Conservation (phyloP, 2,113 vertebrate species). For the Tonatia bakeri region DNA sequence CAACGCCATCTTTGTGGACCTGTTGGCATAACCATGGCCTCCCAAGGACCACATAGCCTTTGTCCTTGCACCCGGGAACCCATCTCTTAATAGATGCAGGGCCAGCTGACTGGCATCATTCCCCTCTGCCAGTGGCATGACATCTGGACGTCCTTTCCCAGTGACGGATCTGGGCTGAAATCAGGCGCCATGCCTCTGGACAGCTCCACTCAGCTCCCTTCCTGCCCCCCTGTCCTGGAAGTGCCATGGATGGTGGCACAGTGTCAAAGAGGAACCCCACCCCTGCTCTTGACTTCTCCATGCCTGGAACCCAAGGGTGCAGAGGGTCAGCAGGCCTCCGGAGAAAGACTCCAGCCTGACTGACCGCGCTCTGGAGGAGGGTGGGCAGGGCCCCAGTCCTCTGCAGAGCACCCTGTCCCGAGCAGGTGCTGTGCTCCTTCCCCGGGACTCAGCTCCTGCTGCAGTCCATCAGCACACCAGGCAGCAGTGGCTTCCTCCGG, state of each 20-base stretch:
- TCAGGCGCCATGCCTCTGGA: neutral
- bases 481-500: neutral
- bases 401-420: neutral
- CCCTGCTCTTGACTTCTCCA: neutral
- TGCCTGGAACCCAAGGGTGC: neutral
- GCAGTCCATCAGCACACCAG: neutral
- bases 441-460: neutral
- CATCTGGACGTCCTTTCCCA: neutral
- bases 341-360: neutral
- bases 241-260: neutral
- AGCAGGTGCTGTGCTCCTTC: neutral
- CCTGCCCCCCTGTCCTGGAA: neutral
- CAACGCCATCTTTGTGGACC: slow-evolving; percentile 84
- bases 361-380: neutral
- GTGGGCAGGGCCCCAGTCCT: accelerated
- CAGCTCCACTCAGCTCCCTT: neutral
- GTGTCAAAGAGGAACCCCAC: neutral
- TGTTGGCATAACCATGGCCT: slow-evolving; percentile 75
- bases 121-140: neutral
- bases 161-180: neutral
- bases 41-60: neutral
- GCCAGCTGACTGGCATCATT: neutral
- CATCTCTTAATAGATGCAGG: neutral
- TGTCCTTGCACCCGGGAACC: neutral
- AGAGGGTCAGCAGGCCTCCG: neutral